Conservation (phyloP, 1,140 invertebrate species). For the Lineus longissimus region DNA sequence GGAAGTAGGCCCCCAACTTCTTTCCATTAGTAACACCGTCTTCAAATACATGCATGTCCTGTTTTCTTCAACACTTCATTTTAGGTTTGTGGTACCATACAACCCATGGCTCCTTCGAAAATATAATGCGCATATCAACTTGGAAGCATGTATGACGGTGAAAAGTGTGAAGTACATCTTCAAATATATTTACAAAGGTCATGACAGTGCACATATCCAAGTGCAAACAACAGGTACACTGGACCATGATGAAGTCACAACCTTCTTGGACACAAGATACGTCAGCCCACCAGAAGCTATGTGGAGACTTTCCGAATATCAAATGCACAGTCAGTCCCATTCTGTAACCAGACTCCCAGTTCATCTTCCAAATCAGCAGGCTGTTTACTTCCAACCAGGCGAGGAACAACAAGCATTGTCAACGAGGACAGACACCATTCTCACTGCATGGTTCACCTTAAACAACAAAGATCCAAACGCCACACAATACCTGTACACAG, state of each 20-base stretch:
- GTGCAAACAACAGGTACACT: background rate
- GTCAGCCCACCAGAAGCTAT: constrained; percentile 34
- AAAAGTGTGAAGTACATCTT: constrained; percentile 27
- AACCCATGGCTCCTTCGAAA: constrained; percentile 16
- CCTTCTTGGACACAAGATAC: constrained; percentile 26
- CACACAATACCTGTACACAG: constrained; percentile 31
- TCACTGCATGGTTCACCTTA: constrained; percentile 49
- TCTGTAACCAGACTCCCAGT: constrained; percentile 52
- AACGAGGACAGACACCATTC: constrained; percentile 44
- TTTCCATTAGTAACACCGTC: too few relatives aligned
- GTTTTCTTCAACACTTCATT: too few relatives aligned
- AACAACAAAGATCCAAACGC: constrained; percentile 40
- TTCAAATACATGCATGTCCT: too few relatives aligned
- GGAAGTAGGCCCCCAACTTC: too few relatives aligned
- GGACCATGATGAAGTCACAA: constrained; percentile 10
- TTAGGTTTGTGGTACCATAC: constrained; percentile 24
- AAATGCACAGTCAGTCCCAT: constrained; percentile 49
- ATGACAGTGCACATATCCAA: constrained; percentile 14
- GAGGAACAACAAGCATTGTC: constrained; percentile 29
- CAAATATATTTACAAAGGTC: constrained; percentile 35
- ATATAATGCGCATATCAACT: constrained; percentile 28
- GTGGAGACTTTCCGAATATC: constrained; percentile 31
- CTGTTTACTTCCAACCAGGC: constrained; percentile 45
- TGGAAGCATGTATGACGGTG: constrained; percentile 22
- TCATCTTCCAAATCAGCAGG: constrained; percentile 55